A percentile compares a stretch with the other conserved stretches of the same genome.
Conservation (phyloP, 1,140 invertebrate species). For the Drosophila serrata region DNA sequence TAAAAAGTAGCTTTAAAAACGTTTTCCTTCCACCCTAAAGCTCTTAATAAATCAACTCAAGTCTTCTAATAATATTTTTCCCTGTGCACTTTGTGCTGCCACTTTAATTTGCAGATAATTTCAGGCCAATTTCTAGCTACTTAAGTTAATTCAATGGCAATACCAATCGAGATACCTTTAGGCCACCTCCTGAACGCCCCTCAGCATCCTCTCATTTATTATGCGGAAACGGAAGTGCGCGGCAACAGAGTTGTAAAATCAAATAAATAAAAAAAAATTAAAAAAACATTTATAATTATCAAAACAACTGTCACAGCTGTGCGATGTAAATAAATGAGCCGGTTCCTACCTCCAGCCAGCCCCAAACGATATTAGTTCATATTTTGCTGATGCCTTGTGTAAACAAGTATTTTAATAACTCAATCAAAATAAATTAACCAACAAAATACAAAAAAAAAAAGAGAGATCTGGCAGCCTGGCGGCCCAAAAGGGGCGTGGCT, state of each 20-base stretch:
- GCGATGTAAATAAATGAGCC: slow-evolving; percentile 41
- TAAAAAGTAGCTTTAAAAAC: not conserved
- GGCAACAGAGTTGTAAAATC: slow-evolving; percentile 30
- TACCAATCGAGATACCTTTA: not conserved
- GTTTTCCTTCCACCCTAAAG: not conserved
- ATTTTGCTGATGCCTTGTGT: slow-evolving; percentile 32
- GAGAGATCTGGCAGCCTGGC: slow-evolving; percentile 4
- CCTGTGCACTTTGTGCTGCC: slow-evolving; percentile 1
- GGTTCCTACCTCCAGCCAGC: slow-evolving; percentile 18
- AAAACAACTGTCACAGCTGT: slow-evolving; percentile 29
- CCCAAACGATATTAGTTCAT: slow-evolving; percentile 34
- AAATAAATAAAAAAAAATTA: slow-evolving; percentile 21
- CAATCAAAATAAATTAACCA: slow-evolving; percentile 66
- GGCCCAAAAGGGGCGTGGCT: slow-evolving; percentile 18
- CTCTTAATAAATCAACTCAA: not conserved
- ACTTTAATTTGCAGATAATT: slow-evolving; percentile 43
- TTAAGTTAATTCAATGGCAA: slow-evolving; percentile 34
- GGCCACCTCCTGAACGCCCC: not conserved
- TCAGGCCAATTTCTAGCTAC: slow-evolving; percentile 37
- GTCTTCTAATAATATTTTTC: not conserved
- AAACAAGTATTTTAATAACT: slow-evolving; percentile 81
- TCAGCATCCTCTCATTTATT: slow-evolving; percentile 39
- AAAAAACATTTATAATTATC: slow-evolving; percentile 47
- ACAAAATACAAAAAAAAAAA: not conserved
- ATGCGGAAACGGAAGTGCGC: slow-evolving; percentile 52